phyloP scores from a whole-genome alignment of 2,797 vertebrate species.

The Emys orbicularis region DNA sequence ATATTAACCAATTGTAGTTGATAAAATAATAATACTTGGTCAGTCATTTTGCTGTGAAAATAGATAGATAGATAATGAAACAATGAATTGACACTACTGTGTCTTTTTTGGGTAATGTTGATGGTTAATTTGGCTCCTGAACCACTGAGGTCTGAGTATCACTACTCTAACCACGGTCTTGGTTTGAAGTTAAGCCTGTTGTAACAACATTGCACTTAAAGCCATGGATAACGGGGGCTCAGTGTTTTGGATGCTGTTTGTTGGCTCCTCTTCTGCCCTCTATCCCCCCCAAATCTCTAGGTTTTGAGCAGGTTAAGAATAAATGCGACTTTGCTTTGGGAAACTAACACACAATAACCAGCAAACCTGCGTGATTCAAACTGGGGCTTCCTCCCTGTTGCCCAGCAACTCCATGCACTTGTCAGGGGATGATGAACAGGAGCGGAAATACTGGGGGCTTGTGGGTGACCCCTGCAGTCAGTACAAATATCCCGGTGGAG shows the following conservation, averaged over 20 bases:
- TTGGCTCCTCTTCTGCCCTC: not conserved
- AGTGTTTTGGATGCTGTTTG: not conserved
- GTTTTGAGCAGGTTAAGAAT: not conserved
- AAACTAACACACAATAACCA: conserved; percentile 33
- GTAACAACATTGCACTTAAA: not conserved
- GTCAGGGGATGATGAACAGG: conserved; percentile 58
- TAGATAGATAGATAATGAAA: too few species aligned
- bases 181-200: not conserved
- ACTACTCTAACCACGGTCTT: too few species aligned
- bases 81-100: too few species aligned
- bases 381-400: conserved; percentile 69
- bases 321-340: conserved; percentile 8
- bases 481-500: not conserved
- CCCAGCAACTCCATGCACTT: conserved; percentile 63
- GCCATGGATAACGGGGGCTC: not conserved
- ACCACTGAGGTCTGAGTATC: not conserved
- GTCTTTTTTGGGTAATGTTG: too few species aligned
- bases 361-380: conserved; percentile 38
- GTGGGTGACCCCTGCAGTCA: not conserved
- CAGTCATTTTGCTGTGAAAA: too few species aligned
- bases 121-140: not conserved
- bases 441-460: conserved; percentile 13
- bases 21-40: too few species aligned
- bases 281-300: not conserved
- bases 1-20: too few species aligned